Base-by-base conservation (phyloP, 2,797 vertebrate genomes). In the Picus viridis region DNA sequence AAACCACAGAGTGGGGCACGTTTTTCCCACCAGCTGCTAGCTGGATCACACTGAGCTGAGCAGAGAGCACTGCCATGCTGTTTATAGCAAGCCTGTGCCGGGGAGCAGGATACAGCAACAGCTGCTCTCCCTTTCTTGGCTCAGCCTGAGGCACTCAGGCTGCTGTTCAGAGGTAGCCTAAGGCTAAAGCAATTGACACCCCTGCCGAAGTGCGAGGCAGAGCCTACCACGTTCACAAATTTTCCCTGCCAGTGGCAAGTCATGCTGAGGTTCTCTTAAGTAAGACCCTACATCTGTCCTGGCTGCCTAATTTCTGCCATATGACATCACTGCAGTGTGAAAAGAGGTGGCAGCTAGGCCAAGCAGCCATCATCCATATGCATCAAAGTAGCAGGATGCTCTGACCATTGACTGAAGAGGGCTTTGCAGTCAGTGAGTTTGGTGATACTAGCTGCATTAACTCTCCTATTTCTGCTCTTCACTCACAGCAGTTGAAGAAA, bases 51-150 rank as follows among this genome's bases (percentile, higher is more conserved):
- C 12, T 27, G 67, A 84, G 51, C 77, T 76, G 58, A 19, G 76
- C 30, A 2, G 27, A 57, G 58, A 14, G 19, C 0, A 1, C 13
- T 80, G 30, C 16, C 54, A 3, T 0, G 0, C 57, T 70, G 83
- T 89, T 93, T 65, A 58, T 5, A 63, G 9, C 36, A 32, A 59
- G 59, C 57, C 36, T 12, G 65, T 61, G 69, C 70, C 76, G 65
- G 32, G 29, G 70, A 17, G 3, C 70, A 56, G 58, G 20, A 62
- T 67, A 68, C 75, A 51, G 59, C 86, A 89, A 70, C 70, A 92
- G 90, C 86, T 93, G 83, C 23, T 0, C 47, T 41, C 36, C 17
- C 51, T 41, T 53, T 56, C 80, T 69, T 86, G 88, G 88, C 86
- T 84, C 43, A n/a, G 51, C 23, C 47, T 63, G 69, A 39, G 65